Evolutionary conservation across 2,797 vertebrate genomes (phyloP).

Genomic region (Pteronotus mesoamericanus): DNA sequence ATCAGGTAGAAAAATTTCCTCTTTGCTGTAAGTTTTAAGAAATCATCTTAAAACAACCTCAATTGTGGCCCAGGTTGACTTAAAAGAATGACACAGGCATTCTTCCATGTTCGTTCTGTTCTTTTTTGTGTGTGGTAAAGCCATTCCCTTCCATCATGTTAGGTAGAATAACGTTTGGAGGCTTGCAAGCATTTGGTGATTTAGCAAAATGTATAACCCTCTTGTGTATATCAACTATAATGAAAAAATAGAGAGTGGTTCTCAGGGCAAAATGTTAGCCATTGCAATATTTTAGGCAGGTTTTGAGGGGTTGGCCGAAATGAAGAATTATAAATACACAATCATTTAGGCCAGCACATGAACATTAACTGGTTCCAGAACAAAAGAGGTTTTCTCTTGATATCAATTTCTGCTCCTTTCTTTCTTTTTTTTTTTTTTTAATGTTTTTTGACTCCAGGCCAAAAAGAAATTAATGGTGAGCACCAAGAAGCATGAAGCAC

Average conservation of each 20-base stretch:
- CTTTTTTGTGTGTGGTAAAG: neutral
- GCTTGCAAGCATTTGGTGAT: neutral
- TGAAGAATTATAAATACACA: neutral
- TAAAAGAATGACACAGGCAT: neutral
- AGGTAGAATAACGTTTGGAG: neutral
- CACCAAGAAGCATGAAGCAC: conserved; percentile 88
- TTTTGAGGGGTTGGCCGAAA: conserved; percentile 25
- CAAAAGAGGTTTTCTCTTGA: neutral
- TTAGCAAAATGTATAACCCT: neutral
- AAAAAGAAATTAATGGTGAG: conserved; percentile 89
- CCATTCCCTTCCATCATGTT: neutral
- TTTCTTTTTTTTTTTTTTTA: neutral
- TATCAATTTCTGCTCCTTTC: neutral
- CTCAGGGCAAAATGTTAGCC: neutral
- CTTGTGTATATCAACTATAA: neutral
- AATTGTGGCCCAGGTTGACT: neutral
- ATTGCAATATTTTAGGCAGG: neutral
- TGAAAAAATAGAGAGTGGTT: neutral
- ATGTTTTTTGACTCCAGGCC: conserved; percentile 78
- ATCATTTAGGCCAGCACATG: neutral
- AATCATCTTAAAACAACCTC: neutral
- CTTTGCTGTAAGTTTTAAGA: neutral
- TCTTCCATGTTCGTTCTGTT: neutral
- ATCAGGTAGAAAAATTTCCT: neutral
- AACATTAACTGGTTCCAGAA: conserved; percentile 16